Conservation (phyloP, 2,113 vertebrate species). For the Pteruthius melanotis region DNA sequence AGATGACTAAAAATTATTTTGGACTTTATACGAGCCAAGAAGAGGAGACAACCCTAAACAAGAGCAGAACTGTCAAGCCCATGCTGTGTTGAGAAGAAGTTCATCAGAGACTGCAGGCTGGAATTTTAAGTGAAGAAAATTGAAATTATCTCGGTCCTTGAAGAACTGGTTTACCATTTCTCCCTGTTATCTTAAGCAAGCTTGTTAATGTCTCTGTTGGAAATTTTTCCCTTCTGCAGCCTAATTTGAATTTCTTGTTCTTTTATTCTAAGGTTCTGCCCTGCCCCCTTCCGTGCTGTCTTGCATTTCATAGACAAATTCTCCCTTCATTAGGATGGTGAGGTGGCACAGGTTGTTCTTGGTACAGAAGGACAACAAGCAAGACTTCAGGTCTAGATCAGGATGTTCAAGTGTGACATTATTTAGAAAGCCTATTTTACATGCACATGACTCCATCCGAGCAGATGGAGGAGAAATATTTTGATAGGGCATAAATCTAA, state of each 20-base stretch:
- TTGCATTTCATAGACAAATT: not conserved
- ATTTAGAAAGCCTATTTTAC: not conserved
- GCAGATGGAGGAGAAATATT: not conserved
- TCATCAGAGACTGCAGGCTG: not conserved
- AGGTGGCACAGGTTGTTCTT: not conserved
- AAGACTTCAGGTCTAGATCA: not conserved
- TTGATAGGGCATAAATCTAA: not conserved
- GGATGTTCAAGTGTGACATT: not conserved
- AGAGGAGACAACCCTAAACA: not conserved
- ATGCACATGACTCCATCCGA: fast-evolving
- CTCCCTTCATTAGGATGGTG: not conserved
- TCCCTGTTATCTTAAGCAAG: not conserved
- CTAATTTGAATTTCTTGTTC: slow-evolving; percentile 8
- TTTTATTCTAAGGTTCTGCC: not conserved
- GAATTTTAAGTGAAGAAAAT: slow-evolving; percentile 24
- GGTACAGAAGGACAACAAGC: not conserved
- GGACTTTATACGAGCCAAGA: not conserved
- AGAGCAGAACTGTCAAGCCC: not conserved
- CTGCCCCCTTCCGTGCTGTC: not conserved
- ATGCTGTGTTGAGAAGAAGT: not conserved
- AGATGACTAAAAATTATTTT: not conserved
- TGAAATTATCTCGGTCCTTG: not conserved
- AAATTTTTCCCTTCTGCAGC: not conserved
- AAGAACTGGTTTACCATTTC: not conserved
- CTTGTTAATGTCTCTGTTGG: not conserved